phyloP scores from a whole-genome alignment of 2,797 vertebrate species.

The Sphenodon punctatus region DNA sequence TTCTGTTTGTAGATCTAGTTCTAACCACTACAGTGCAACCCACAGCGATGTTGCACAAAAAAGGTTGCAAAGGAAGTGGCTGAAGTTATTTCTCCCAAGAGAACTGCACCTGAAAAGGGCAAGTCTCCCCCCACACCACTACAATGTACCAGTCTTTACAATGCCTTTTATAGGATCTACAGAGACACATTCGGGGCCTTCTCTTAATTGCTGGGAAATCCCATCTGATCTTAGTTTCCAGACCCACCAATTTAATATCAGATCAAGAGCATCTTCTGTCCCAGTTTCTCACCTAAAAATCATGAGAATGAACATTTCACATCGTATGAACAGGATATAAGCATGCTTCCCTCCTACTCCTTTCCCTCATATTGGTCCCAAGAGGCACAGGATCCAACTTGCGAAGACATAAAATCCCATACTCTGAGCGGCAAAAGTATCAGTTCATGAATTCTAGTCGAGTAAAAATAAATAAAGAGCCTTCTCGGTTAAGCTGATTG shows the following conservation, averaged over 20 bases:
- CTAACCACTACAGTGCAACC: not conserved
- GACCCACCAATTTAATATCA: not conserved
- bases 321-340: no score
- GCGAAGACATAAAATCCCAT: not conserved
- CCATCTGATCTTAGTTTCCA: not conserved
- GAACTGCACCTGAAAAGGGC: not conserved
- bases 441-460: not conserved
- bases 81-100: not conserved
- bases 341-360: not conserved
- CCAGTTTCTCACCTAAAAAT: not conserved
- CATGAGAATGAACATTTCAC: not conserved
- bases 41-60: no score
- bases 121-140: no score
- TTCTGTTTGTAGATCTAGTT: not conserved
- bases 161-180: no score
- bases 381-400: not conserved
- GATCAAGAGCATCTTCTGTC: not conserved
- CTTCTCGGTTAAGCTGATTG: not conserved
- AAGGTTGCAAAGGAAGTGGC: not conserved
- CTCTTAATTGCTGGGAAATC: not conserved
- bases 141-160: no score
- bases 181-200: not conserved
- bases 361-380: not conserved
- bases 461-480: not conserved
- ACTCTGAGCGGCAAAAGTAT: not conserved